A percentile compares a stretch with the other conserved stretches of the same genome.
Conservation (phyloP, 2,113 vertebrate species). For the Erythrocercus mccallii region DNA sequence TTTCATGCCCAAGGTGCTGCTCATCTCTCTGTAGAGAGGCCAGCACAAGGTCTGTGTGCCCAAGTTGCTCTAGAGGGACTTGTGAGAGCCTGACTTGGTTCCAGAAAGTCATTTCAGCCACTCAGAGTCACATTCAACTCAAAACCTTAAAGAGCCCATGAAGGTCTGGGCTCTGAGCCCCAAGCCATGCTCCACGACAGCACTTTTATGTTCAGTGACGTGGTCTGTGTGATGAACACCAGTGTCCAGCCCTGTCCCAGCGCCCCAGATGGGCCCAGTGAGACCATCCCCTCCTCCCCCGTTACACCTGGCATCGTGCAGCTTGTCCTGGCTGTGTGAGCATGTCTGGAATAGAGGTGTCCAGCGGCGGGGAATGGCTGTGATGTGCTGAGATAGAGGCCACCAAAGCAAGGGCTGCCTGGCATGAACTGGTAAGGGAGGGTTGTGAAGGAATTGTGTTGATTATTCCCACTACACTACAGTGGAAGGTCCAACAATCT, state of each 20-base stretch:
- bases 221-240: neutral
- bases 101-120: neutral
- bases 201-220: fast-evolving
- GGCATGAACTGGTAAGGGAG: neutral
- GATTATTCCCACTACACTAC: neutral
- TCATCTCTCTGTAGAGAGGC: neutral
- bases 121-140: neutral
- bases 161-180: neutral
- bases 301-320: neutral
- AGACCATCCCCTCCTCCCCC: neutral
- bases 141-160: neutral
- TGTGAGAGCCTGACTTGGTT: neutral
- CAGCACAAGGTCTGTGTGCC: neutral
- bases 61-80: neutral
- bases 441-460: neutral
- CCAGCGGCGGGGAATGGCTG: neutral
- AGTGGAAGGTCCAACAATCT: neutral
- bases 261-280: neutral
- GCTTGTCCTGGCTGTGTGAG: neutral
- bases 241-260: fast-evolving
- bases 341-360: neutral
- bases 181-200: neutral
- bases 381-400: neutral
- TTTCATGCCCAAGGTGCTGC: neutral
- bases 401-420: neutral